Percentiles rank a stretch among this genome's conserved stretches.
Conservation (phyloP, 1,140 invertebrate species). For the Pentalonia nigronervosa region DNA sequence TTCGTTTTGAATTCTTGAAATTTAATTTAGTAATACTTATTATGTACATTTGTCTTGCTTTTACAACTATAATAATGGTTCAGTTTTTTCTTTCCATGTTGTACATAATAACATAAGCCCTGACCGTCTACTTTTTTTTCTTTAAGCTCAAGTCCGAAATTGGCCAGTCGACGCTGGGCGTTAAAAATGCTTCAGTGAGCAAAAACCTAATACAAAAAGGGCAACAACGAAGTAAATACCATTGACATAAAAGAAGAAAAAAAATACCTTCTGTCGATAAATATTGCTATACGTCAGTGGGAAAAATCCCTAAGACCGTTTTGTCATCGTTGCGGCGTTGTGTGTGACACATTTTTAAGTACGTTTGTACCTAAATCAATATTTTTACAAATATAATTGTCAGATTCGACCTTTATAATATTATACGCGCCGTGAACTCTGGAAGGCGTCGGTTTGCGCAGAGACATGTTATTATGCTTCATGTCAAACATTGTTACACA, state of each 20-base stretch:
- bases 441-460: not conserved
- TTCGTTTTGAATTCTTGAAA: not conserved
- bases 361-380: not conserved
- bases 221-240: not conserved
- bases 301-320: not conserved
- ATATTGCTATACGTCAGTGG: not conserved
- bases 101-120: not conserved
- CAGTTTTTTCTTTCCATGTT: not conserved
- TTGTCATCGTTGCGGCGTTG: not conserved
- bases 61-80: not conserved
- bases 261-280: slow-evolving; percentile 15
- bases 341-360: slow-evolving; percentile 18
- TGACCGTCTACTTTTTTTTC: not conserved
- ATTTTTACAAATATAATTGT: slow-evolving; percentile 1
- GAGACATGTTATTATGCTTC: not conserved
- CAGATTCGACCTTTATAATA: not conserved
- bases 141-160: not conserved
- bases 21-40: not conserved
- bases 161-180: not conserved
- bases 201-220: slow-evolving; percentile 1
- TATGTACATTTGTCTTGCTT: not conserved
- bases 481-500: not conserved
- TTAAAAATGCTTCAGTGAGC: not conserved
- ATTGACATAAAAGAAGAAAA: not conserved
- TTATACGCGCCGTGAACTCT: not conserved